These are phyloP conservation scores for Gonocerus acuteangulatus DNA, from an alignment of 2,888 invertebrate species.

Conservation along the genomic window DNA sequence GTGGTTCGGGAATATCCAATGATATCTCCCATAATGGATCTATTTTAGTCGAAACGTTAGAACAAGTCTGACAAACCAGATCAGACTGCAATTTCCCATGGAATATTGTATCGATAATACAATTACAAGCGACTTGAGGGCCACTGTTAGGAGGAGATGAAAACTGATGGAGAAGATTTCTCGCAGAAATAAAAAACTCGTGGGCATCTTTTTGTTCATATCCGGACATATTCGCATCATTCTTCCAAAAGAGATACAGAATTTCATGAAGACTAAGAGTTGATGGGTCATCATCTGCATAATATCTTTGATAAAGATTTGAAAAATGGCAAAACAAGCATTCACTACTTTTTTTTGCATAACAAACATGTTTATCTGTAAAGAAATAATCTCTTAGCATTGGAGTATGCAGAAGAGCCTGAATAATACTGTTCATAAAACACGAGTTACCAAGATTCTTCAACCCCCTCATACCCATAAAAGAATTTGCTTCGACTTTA, in stretches of 20 bases:
- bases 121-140: slow-evolving; percentile 60
- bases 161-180: slow-evolving; percentile 85
- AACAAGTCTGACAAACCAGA: slow-evolving; percentile 86
- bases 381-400: slow-evolving; percentile 90
- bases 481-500: slow-evolving; percentile 26
- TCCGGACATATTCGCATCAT: slow-evolving; percentile 86
- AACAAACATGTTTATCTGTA: slow-evolving; percentile 84
- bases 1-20: slow-evolving; percentile 59
- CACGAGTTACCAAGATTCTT: slow-evolving; percentile 96
- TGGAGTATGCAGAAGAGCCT: slow-evolving; percentile 90
- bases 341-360: slow-evolving; percentile 45
- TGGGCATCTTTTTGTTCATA: slow-evolving; percentile 96
- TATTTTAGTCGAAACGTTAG: slow-evolving; percentile 86
- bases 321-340: slow-evolving; percentile 94
- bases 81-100: slow-evolving; percentile 93
- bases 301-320: slow-evolving; percentile 86
- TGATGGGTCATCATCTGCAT: slow-evolving; percentile 82
- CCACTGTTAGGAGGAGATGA: slow-evolving; percentile 47
- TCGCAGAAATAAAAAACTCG: slow-evolving; percentile 93
- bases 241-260: slow-evolving; percentile 92
- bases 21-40: slow-evolving; percentile 98
- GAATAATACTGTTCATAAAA: slow-evolving; percentile 95
- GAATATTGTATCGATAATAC: slow-evolving; percentile 96
- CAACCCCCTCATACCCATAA: slow-evolving; percentile 78
- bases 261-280: slow-evolving; percentile 84